Conservation (phyloP, 2,797 vertebrate genomes). For the Diceros bicornis region DNA sequence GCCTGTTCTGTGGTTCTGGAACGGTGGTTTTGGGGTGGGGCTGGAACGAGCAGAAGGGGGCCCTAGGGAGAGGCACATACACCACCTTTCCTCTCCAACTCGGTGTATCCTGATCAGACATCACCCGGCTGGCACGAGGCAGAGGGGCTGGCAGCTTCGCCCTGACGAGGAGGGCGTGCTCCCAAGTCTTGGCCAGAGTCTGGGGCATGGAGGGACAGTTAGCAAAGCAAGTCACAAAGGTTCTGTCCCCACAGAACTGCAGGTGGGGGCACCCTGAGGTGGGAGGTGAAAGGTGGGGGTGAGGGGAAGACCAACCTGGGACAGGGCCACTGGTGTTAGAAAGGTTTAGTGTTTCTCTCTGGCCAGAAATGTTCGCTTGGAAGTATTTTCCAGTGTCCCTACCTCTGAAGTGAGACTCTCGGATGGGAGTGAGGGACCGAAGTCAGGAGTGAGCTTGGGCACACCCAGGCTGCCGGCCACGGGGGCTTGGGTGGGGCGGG, state of each 20-base stretch:
- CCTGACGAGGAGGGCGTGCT: background rate
- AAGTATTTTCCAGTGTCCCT: too few relatives aligned
- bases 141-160: background rate
- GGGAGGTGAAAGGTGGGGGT: fast-evolving
- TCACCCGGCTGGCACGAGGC: too few relatives aligned
- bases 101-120: background rate
- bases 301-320: fast-evolving
- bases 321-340: background rate
- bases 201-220: too few relatives aligned
- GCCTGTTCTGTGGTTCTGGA: background rate
- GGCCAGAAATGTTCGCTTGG: background rate
- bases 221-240: background rate
- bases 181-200: background rate
- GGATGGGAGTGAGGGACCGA: background rate
- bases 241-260: fast-evolving
- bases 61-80: background rate
- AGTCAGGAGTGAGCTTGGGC: background rate
- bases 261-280: background rate
- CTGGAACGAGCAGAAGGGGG: background rate
- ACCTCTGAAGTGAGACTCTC: background rate
- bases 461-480: fast-evolving
- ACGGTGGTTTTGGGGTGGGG: fast-evolving
- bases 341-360: background rate
- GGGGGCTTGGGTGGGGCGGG: background rate
- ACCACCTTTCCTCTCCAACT: background rate